Evolutionary conservation across 2,113 vertebrate genomes (phyloP), one percentile per base, ranked within the genome.

Genomic region (Prunella himalayana): DNA sequence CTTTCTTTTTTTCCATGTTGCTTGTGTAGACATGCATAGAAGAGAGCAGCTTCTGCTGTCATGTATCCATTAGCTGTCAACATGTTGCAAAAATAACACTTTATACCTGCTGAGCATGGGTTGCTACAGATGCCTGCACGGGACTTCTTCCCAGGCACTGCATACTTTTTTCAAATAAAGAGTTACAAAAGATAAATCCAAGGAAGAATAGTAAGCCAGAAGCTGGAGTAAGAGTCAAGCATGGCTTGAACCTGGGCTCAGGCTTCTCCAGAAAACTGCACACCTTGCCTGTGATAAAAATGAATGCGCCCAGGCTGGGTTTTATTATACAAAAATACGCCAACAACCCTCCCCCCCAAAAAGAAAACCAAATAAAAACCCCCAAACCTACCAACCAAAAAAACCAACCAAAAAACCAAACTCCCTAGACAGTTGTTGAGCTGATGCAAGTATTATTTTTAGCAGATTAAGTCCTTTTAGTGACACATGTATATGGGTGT

Each of bases 331-430:
- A 60, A 71, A 94, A 41, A 50, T n/a, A 2, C 0, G 7, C 11
- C 35, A 65, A 56, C 15, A 71, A 1, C 33, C 1, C 3, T 10
- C 6, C 11, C 7, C 4, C 9, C 6, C 9, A 8, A 7, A 28
- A 50, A 15, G 21, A 28, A 28, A 18, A 15, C 2, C 49, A 53
- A 30, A 18, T 37, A 41, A 73, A 25, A 23, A 0, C 1, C 11
- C 9, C 21, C 25, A 57, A 49, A 57, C 8, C 25, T 14, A 25
- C 25, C 7, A 44, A 68, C 8, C 16, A 63, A 53, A 47, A 39
- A 39, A 44, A 51, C 1, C 6, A 45, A 25, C 2, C n/a, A 35
- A 24, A 63, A 44, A 8, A 2, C 4, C 16, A 65, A 41, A 28
- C 5, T 84, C 24, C 53, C 11, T 45, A 41, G 28, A 42, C 3